A percentile compares a stretch with the other conserved stretches of the same genome.
These are phyloP conservation scores for Aphrophora alni DNA, from an alignment of 2,888 invertebrate genomes.

Conservation along the genomic window DNA sequence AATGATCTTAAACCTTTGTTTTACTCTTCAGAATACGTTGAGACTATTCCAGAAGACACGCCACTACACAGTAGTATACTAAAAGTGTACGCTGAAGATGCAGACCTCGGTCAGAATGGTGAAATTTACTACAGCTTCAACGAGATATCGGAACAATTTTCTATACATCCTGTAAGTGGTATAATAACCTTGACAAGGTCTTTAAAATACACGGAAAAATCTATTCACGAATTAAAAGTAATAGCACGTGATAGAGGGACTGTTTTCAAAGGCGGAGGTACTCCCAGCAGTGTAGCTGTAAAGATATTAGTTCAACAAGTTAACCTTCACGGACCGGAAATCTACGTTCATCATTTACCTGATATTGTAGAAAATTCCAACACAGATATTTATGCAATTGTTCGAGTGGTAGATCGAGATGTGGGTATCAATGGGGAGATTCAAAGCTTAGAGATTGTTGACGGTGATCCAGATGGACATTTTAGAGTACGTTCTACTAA, in stretches of 20 bases:
- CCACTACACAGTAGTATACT: constrained; percentile 82
- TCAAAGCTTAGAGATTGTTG: constrained; percentile 78
- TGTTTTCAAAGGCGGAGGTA: constrained; percentile 64
- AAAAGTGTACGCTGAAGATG: constrained; percentile 87
- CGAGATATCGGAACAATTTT: constrained; percentile 80
- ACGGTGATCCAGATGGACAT: constrained; percentile 87
- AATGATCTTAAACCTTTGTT: constrained; percentile 94
- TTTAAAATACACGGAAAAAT: constrained; percentile 71
- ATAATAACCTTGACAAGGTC: constrained; percentile 81
- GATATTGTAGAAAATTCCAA: constrained; percentile 80
- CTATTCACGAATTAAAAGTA: constrained; percentile 75
- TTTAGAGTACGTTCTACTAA: constrained; percentile 67
- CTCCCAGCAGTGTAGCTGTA: constrained; percentile 73
- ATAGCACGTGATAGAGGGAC: constrained; percentile 75
- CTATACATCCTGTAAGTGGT: constrained; percentile 91
- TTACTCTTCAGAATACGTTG: constrained; percentile 85
- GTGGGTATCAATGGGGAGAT: constrained; percentile 84
- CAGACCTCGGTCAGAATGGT: constrained; percentile 92
- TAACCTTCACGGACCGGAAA: constrained; percentile 84
- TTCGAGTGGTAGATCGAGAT: constrained; percentile 83
- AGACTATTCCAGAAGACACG: constrained; percentile 83
- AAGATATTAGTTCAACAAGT: constrained; percentile 76
- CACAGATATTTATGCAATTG: constrained; percentile 85
- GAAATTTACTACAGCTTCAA: constrained; percentile 94
- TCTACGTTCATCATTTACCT: constrained; percentile 78